These are phyloP conservation scores for Brachystomella parvula DNA, from an alignment of 1,140 invertebrate species.

Conservation along the genomic window DNA sequence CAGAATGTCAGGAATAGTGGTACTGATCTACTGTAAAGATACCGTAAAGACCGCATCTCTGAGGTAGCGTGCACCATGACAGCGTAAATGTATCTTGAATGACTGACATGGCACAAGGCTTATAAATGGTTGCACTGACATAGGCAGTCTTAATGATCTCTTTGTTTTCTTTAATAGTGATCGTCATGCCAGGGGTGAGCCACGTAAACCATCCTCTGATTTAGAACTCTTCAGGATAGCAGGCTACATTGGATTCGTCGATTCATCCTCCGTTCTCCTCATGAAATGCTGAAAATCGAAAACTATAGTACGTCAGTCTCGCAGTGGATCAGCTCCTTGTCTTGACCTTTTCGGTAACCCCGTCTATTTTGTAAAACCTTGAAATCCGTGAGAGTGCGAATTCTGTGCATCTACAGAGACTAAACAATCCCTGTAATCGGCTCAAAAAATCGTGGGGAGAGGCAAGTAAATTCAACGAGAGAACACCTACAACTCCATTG, in stretches of 20 bases:
- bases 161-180: too few relatives aligned
- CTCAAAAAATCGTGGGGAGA: constrained; percentile 50
- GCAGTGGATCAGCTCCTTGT: constrained; percentile 47
- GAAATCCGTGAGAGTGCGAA: constrained; percentile 49
- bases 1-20: too few relatives aligned
- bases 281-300: constrained; percentile 44
- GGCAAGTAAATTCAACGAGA: constrained; percentile 13
- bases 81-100: too few relatives aligned
- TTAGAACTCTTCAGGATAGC: constrained; percentile 44
- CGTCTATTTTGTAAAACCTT: constrained; percentile 52
- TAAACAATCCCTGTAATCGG: constrained; percentile 52
- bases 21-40: too few relatives aligned
- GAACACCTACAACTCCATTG: neutral
- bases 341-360: constrained; percentile 55
- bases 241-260: constrained; percentile 46
- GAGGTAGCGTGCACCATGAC: too few relatives aligned
- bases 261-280: constrained; percentile 44
- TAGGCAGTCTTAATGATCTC: too few relatives aligned
- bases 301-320: constrained; percentile 52
- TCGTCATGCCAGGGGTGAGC: too few relatives aligned
- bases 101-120: too few relatives aligned
- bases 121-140: too few relatives aligned
- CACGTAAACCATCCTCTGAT: too few relatives aligned
- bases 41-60: too few relatives aligned
- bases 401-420: constrained; percentile 51